phyloP scores from a whole-genome alignment of 2,888 invertebrate species.

The Lucinisca nassula region DNA sequence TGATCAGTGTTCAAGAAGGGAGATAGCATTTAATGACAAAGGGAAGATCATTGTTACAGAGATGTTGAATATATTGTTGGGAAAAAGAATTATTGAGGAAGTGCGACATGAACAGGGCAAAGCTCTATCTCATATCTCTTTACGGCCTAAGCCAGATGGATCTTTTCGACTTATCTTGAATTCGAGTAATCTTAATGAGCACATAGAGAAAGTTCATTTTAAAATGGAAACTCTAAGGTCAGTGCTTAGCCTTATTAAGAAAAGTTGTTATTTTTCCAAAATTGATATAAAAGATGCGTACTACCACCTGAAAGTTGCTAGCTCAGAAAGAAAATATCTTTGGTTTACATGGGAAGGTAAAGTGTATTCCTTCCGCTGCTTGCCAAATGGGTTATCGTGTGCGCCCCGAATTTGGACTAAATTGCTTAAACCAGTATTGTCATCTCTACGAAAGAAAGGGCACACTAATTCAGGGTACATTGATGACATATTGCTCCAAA shows the following conservation, averaged over 20 bases:
- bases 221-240: slow-evolving; percentile 67
- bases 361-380: no score
- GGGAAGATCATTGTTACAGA: neutral
- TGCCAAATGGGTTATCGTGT: no score
- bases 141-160: slow-evolving; percentile 48
- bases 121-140: slow-evolving; percentile 31
- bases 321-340: no score
- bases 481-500: neutral
- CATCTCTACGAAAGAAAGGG: no score
- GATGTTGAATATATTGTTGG: neutral
- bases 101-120: neutral
- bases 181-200: slow-evolving; percentile 47
- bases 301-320: slow-evolving; percentile 42
- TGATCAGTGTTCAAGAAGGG: neutral
- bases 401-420: no score
- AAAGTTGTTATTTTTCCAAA: slow-evolving; percentile 53
- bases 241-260: slow-evolving; percentile 35
- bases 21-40: neutral
- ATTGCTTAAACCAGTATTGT: no score
- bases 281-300: slow-evolving; percentile 64
- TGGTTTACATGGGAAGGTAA: no score
- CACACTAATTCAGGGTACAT: neutral
- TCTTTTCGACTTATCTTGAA: slow-evolving; percentile 52
- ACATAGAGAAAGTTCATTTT: slow-evolving; percentile 55
- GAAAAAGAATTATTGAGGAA: neutral